A percentile compares a stretch with the other conserved stretches of the same genome.
These are phyloP conservation scores for Phymatocera aterrima DNA, from an alignment of 2,888 invertebrate genomes.

Conservation along the genomic window DNA sequence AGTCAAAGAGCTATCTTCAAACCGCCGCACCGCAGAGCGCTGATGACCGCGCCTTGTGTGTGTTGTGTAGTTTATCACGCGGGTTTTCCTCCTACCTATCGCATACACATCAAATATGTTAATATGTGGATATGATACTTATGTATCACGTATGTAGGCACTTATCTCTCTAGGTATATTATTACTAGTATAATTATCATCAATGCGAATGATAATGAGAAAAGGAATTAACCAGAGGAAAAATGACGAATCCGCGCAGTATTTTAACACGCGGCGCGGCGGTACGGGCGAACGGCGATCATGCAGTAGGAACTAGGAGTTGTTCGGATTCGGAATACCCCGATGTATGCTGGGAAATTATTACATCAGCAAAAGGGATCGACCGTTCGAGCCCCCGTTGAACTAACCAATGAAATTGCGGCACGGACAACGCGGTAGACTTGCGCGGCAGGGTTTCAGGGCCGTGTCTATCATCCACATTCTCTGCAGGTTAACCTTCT, in stretches of 20 bases:
- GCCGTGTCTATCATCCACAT: too few relatives aligned
- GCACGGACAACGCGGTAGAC: slow-evolving; percentile 47
- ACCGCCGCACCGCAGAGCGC: too few relatives aligned
- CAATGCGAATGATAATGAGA: not conserved
- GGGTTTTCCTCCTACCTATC: too few relatives aligned
- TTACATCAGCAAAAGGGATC: slow-evolving; percentile 62
- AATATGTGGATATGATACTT: too few relatives aligned
- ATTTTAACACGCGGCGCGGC: too few relatives aligned
- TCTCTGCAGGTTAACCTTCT: not conserved
- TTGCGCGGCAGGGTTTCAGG: slow-evolving; percentile 27
- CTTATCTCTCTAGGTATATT: not conserved
- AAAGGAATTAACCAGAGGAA: too few relatives aligned
- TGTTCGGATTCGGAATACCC: not conserved
- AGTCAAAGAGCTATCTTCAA: too few relatives aligned
- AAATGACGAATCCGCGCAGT: too few relatives aligned
- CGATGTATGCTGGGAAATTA: slow-evolving; percentile 29
- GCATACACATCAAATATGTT: too few relatives aligned
- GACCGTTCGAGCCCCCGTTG: slow-evolving; percentile 67
- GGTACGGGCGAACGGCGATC: not conserved
- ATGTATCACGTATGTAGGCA: too few relatives aligned
- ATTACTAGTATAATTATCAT: not conserved
- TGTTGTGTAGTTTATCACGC: too few relatives aligned
- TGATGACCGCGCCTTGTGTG: too few relatives aligned
- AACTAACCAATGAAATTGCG: slow-evolving; percentile 59
- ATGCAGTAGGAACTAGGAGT: not conserved